Percentiles rank a stretch among this genome's conserved stretches.
These are phyloP conservation scores for Nephotettix cincticeps DNA, from an alignment of 1,140 invertebrate genomes.

Conservation along the genomic window DNA sequence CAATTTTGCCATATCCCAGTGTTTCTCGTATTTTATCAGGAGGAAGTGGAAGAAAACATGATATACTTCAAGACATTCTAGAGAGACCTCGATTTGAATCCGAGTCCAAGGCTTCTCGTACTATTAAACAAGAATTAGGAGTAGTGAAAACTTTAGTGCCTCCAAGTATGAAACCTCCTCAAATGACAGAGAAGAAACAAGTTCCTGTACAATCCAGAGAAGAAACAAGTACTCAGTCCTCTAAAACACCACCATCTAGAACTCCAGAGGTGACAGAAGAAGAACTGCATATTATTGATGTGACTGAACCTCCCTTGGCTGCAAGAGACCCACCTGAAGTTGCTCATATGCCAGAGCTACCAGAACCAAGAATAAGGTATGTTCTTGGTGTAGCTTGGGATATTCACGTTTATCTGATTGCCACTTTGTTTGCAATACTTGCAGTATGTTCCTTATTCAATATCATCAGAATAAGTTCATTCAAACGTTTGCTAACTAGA, in stretches of 20 bases:
- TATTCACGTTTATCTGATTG: conserved; percentile 82
- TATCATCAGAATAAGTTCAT: conserved; percentile 75
- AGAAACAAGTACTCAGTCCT: conserved; percentile 12
- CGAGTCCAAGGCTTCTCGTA: conserved; percentile 36
- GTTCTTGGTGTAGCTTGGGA: conserved; percentile 74
- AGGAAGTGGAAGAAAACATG: conserved; percentile 75
- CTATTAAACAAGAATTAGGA: conserved; percentile 39
- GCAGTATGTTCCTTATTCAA: conserved; percentile 80
- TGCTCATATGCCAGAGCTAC: conserved; percentile 34
- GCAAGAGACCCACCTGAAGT: conserved; percentile 31
- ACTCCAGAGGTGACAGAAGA: conserved; percentile 28
- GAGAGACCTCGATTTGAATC: conserved; percentile 36
- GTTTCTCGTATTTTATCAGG: conserved; percentile 78
- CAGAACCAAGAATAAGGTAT: conserved; percentile 40
- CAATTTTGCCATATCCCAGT: conserved; percentile 62
- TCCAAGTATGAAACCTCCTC: conserved; percentile 31
- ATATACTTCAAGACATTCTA: conserved; percentile 56
- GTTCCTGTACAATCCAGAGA: neutral
- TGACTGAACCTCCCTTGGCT: conserved; percentile 29
- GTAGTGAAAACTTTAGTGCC: conserved; percentile 35
- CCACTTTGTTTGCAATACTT: conserved; percentile 76
- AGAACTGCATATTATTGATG: conserved; percentile 31
- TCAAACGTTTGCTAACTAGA: conserved; percentile 74
- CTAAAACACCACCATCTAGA: neutral
- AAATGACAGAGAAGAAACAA: conserved; percentile 13